Evolutionary conservation across 1,140 invertebrate species (phyloP), one percentile per base, ranked within the genome.

Genomic region (Apolygus lucorum): DNA sequence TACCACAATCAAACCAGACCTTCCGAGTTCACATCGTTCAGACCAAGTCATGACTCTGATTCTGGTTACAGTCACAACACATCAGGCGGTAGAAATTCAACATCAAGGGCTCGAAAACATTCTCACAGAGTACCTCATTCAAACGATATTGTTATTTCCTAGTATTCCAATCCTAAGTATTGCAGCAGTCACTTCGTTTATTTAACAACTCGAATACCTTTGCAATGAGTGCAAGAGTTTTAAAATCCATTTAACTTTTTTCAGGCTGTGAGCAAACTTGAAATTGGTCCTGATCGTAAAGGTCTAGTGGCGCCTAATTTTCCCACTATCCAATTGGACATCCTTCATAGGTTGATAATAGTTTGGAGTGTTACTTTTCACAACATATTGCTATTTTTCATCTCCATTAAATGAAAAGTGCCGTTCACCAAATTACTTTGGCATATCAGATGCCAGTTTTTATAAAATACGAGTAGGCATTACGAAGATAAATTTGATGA

Each of bases 1-100:
- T 59, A 68, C 24, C 52, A 49, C 21, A 28, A 67, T 67, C 73
- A 73, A 52, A 76, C 76, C 27, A 76, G 75, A 14, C 59, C 8
- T 34, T 52, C 70, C 42, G 69, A 75, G 22, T 34, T 72, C 67
- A 71, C 71, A 8, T 72, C 72, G 17, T 73, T 74, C 29, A 72
- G 73, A 67, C 74, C 73, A 1, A 74, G 72, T 54, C 79, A 81
- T 13, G 81, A 83, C 72, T 87, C 85, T 24, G 87, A 88, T 75
- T 87, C 86, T 22, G 86, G 87, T 0, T 88, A 88, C 74, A 87
- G 86, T 73, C 86, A 88, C 74, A 84, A 87, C 70, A 88, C 87
- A 14, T 82, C 82, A 2, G 80, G 79, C 1, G 76, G 75, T 42
- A 28, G 71, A 21, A 49, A 42, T 1, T 70, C 69, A n/a, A 66